Conservation (phyloP, 2,888 invertebrate species). For the Dasypogon diadema region DNA sequence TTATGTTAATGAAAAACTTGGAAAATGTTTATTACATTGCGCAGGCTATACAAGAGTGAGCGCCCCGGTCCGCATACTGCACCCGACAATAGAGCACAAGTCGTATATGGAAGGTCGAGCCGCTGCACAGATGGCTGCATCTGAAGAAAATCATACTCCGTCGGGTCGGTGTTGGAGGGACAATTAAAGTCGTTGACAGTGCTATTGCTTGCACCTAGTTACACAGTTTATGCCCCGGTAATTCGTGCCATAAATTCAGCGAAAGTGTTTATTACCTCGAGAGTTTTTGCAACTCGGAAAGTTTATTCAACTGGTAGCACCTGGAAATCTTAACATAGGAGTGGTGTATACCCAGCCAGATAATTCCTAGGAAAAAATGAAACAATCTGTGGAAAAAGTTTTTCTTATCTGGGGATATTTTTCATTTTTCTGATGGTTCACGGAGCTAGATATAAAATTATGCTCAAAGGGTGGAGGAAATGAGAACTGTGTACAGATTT, state of each 20-base stretch:
- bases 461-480: slow-evolving; percentile 11
- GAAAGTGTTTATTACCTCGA: slow-evolving; percentile 37
- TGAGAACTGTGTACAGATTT: slow-evolving; percentile 41
- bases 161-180: not conserved
- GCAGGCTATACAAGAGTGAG: not conserved
- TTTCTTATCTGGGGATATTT: not conserved
- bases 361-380: slow-evolving; percentile 30
- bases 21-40: slow-evolving; percentile 54
- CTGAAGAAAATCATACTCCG: not conserved
- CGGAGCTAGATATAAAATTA: slow-evolving; percentile 27
- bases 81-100: not conserved
- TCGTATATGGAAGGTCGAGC: not conserved
- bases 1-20: slow-evolving; percentile 53
- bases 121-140: not conserved
- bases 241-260: slow-evolving; percentile 30
- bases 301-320: slow-evolving; percentile 44
- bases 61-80: not conserved
- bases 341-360: slow-evolving; percentile 9
- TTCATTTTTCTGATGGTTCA: not conserved
- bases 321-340: slow-evolving; percentile 15
- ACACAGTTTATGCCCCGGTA: not conserved
- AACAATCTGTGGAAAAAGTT: slow-evolving; percentile 39
- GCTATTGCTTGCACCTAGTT: not conserved
- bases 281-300: slow-evolving; percentile 26
- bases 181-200: slow-evolving; percentile 28